Percentiles rank a stretch among this genome's conserved stretches.
phyloP scores from a whole-genome alignment of 2,888 invertebrate genomes.

The Drosophila demipolita region DNA sequence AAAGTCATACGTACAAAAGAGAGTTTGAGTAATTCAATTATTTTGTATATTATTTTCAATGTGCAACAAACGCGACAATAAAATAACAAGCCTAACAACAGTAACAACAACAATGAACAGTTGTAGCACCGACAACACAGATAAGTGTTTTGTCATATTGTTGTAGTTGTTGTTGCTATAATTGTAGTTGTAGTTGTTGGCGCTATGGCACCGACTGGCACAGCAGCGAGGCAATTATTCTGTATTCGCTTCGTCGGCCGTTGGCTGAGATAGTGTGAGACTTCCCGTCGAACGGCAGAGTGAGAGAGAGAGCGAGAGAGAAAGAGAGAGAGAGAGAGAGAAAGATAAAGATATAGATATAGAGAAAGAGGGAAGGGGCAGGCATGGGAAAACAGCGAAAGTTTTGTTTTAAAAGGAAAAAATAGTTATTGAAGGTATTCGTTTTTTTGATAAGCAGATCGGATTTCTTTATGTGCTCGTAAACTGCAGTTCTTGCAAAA shows the following conservation, averaged over 20 bases:
- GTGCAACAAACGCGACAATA: conserved; percentile 76
- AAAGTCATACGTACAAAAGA: not conserved
- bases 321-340: not conserved
- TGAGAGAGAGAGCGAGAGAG: not conserved
- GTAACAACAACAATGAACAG: conserved; percentile 40
- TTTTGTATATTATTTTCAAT: conserved; percentile 79
- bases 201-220: conserved; percentile 83
- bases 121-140: conserved; percentile 38
- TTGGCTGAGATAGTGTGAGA: conserved; percentile 68
- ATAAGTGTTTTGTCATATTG: conserved; percentile 62
- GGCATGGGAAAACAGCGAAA: conserved; percentile 59
- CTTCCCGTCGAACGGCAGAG: conserved; percentile 57
- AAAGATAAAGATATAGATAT: not conserved
- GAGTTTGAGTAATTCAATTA: conserved; percentile 75
- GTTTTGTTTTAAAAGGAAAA: conserved; percentile 51
- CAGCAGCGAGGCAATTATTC: conserved; percentile 69
- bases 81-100: conserved; percentile 53
- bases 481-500: conserved; percentile 16
- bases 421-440: conserved; percentile 49
- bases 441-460: conserved; percentile 21
- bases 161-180: conserved; percentile 5
- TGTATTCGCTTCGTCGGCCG: conserved; percentile 69
- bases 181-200: conserved; percentile 51
- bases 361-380: not conserved
- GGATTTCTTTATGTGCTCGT: conserved; percentile 22